Percentiles rank a stretch among this genome's conserved stretches.
Conservation (phyloP, 92 coral and sea anemone species). For the Chrysogorgia sp. region DNA sequence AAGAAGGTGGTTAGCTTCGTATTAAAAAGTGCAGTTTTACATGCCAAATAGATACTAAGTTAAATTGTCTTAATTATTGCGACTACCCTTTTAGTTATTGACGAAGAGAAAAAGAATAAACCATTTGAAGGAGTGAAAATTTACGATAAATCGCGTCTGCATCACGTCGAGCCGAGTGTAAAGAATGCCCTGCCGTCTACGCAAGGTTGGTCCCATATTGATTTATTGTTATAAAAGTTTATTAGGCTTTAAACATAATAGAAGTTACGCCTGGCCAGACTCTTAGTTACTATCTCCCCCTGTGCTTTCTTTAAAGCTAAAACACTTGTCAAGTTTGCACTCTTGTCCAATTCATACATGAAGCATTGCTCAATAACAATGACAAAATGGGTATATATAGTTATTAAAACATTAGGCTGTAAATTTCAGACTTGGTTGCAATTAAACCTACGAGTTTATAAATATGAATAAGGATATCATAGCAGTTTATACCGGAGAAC, state of each 20-base stretch:
- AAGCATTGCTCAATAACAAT: too few relatives aligned
- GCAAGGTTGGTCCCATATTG: constrained; percentile 65
- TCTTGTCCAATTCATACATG: too few relatives aligned
- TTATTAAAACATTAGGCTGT: too few relatives aligned
- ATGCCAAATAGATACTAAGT: neutral
- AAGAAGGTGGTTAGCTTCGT: neutral
- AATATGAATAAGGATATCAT: too few relatives aligned
- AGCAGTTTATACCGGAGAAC: too few relatives aligned
- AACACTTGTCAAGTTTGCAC: neutral
- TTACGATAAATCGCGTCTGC: constrained; percentile 79
- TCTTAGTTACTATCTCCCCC: neutral
- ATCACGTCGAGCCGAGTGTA: constrained; percentile 86
- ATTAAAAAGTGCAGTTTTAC: too few relatives aligned
- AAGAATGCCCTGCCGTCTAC: constrained; percentile 89
- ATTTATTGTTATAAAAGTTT: neutral
- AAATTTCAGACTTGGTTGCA: too few relatives aligned
- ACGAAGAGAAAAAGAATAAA: constrained; percentile 91
- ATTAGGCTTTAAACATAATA: neutral
- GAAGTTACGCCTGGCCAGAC: neutral
- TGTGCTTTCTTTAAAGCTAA: neutral
- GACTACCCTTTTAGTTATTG: constrained; percentile 71
- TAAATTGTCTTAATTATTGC: constrained; percentile 18
- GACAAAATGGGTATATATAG: too few relatives aligned
- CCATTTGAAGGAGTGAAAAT: constrained; percentile 97
- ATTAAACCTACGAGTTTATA: too few relatives aligned